A percentile compares a stretch with the other conserved stretches of the same genome.
Evolutionary conservation across 2,113 vertebrate species (phyloP).

Genomic region (Charadrius vociferus): DNA sequence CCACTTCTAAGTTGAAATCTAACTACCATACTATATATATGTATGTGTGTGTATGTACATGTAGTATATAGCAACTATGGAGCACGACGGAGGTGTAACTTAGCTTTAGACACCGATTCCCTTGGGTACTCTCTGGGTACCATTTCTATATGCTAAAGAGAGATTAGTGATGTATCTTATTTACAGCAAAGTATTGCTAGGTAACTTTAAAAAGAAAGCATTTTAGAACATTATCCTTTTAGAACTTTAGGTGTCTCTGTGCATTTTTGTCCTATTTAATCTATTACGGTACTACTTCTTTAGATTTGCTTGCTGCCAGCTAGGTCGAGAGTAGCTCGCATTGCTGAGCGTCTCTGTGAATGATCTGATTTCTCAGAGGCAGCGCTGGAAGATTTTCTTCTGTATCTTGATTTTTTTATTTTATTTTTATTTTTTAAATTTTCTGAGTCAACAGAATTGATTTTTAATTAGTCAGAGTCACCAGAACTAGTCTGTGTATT

Average conservation of each 20-base stretch:
- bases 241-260: not conserved
- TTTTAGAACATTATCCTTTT: not conserved
- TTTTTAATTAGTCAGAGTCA: not conserved
- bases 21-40: not conserved
- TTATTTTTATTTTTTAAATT: not conserved
- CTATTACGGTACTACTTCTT: not conserved
- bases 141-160: not conserved
- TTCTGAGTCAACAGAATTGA: not conserved
- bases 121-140: not conserved
- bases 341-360: not conserved
- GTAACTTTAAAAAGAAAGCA: not conserved
- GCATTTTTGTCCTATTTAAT: not conserved
- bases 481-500: not conserved
- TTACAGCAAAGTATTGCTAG: not conserved
- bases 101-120: not conserved
- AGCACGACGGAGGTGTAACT: not conserved
- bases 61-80: not conserved
- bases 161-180: not conserved
- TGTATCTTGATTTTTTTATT: too few species aligned
- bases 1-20: not conserved
- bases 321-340: not conserved
- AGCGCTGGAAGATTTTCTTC: not conserved
- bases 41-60: too few species aligned
- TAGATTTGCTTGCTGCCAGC: not conserved
- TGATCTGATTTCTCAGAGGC: not conserved